Percentiles rank a stretch among this genome's conserved stretches.
Conservation (phyloP, 2,113 vertebrate genomes). For the Sylvicapra grimmia region DNA sequence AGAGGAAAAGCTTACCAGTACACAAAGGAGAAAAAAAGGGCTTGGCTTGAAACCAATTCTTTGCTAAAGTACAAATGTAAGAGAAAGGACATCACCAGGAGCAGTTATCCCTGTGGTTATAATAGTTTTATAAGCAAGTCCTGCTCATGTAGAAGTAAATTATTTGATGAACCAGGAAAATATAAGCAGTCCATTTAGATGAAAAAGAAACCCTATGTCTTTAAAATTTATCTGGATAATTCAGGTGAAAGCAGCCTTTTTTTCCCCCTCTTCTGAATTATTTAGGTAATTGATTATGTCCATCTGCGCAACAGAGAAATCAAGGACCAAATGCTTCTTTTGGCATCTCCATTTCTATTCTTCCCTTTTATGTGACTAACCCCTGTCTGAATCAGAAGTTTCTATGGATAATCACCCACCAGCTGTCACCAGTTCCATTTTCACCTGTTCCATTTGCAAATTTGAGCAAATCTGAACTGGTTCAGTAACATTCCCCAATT, state of each 20-base stretch:
- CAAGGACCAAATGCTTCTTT: slow-evolving; percentile 11
- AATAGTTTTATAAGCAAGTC: neutral
- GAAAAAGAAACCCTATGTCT: slow-evolving; percentile 14
- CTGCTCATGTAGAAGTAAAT: neutral
- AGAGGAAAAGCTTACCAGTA: slow-evolving; percentile 68
- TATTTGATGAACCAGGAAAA: neutral
- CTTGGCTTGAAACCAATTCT: slow-evolving; percentile 51
- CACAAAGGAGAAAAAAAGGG: slow-evolving; percentile 64
- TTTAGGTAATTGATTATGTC: slow-evolving; percentile 48
- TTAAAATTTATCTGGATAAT: slow-evolving; percentile 36
- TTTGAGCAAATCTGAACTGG: neutral
- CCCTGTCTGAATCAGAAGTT: neutral
- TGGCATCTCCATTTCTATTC: neutral
- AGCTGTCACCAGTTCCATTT: neutral
- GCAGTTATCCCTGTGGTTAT: neutral
- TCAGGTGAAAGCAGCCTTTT: slow-evolving; percentile 39
- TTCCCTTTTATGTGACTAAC: neutral
- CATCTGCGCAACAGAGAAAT: slow-evolving; percentile 39
- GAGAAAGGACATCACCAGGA: slow-evolving; percentile 25
- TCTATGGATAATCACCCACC: slow-evolving; percentile 21
- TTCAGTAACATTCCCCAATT: neutral
- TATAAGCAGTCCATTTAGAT: neutral
- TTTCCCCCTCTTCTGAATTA: slow-evolving; percentile 18
- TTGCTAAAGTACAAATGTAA: slow-evolving; percentile 22
- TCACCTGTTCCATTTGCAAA: neutral